Percentiles rank a stretch among this genome's conserved stretches.
phyloP scores from a whole-genome alignment of 2,888 invertebrate species.

The Orthonychiurus folsomi region DNA sequence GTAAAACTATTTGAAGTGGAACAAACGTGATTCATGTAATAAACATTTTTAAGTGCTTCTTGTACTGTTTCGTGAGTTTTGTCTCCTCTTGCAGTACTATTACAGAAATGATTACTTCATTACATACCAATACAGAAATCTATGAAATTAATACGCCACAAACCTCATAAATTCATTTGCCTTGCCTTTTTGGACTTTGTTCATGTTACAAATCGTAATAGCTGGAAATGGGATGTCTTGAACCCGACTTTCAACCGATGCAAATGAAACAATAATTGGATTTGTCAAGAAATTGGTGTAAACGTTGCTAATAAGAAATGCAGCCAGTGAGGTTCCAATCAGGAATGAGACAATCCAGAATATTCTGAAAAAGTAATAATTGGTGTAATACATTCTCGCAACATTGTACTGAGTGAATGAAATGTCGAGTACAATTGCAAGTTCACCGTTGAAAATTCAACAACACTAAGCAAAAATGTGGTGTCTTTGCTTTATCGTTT shows the following conservation, averaged over 20 bases:
- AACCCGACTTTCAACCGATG: conserved; percentile 27
- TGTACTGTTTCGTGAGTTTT: neutral
- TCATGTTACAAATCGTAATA: conserved; percentile 37
- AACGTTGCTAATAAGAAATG: conserved; percentile 24
- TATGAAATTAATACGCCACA: neutral
- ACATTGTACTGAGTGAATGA: too few relatives aligned
- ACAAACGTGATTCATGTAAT: conserved; percentile 31
- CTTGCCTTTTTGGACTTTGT: conserved; percentile 29
- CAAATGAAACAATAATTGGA: conserved; percentile 34
- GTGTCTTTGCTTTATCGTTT: too few relatives aligned
- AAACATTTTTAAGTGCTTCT: conserved; percentile 17
- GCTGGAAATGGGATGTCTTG: conserved; percentile 34
- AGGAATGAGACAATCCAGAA: conserved; percentile 27
- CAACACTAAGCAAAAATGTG: too few relatives aligned
- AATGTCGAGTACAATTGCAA: too few relatives aligned
- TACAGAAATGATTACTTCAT: too few relatives aligned
- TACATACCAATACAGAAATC: too few relatives aligned
- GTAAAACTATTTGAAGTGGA: conserved; percentile 24
- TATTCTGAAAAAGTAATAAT: conserved; percentile 19
- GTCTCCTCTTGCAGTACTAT: too few relatives aligned
- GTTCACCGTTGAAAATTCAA: too few relatives aligned
- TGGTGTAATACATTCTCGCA: too few relatives aligned
- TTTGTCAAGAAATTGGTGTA: conserved; percentile 26
- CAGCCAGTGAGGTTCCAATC: conserved; percentile 15
- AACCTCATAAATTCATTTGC: conserved; percentile 26